Conservation (phyloP, 2,888 invertebrate species). For the Octodonta nipae region DNA sequence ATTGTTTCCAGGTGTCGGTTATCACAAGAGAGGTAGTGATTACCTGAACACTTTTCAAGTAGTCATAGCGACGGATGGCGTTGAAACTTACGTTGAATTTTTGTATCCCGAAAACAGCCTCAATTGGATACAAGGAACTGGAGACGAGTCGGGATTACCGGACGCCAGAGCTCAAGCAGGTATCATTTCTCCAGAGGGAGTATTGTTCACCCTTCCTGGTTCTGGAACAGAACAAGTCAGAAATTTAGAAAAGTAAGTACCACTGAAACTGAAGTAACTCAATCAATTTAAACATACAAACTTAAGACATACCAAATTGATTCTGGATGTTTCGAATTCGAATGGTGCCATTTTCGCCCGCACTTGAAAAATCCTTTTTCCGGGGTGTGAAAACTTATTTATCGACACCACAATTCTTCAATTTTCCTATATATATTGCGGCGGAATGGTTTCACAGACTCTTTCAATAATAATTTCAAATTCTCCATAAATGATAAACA, state of each 20-base stretch:
- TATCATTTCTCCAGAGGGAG: slow-evolving; percentile 72
- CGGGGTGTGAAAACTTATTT: too few species aligned
- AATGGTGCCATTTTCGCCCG: too few species aligned
- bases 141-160: slow-evolving; percentile 60
- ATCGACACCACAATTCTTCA: too few species aligned
- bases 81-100: slow-evolving; percentile 71
- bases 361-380: too few species aligned
- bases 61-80: slow-evolving; percentile 58
- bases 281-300: too few species aligned
- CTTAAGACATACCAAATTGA: too few species aligned
- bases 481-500: too few species aligned
- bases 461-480: too few species aligned
- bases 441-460: too few species aligned
- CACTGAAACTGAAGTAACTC: too few species aligned
- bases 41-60: slow-evolving; percentile 82
- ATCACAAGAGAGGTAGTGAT: slow-evolving; percentile 51
- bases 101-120: slow-evolving; percentile 79
- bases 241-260: slow-evolving; percentile 58
- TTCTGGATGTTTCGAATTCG: too few species aligned
- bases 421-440: too few species aligned
- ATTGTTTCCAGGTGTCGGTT: slow-evolving; percentile 52
- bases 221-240: slow-evolving; percentile 84
- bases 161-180: slow-evolving; percentile 91
- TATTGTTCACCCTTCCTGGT: slow-evolving; percentile 60
- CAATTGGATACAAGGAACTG: slow-evolving; percentile 80